phyloP scores from a whole-genome alignment of 2,113 vertebrate genomes.

The Cyphomyrus discorhynchus region DNA sequence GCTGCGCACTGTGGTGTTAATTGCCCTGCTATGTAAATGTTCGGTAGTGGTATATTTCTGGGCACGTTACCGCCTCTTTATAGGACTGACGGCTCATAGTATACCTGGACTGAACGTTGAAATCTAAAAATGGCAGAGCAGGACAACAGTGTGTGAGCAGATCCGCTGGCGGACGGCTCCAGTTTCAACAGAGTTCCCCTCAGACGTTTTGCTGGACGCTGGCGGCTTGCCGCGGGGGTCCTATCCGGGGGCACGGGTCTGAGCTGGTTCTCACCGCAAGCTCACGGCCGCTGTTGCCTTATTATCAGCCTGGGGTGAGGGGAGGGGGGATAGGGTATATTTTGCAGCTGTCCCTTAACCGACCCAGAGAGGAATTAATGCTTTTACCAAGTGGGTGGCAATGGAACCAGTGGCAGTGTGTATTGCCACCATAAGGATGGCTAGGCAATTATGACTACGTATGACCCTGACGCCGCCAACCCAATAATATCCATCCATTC shows the following conservation, averaged over 20 bases:
- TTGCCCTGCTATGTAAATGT: neutral
- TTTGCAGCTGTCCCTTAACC: neutral
- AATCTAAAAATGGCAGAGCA: constrained; percentile 58
- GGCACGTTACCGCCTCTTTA: neutral
- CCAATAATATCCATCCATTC: neutral
- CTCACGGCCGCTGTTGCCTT: neutral
- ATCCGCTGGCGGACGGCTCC: constrained; percentile 52
- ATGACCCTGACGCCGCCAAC: neutral
- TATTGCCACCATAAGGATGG: neutral
- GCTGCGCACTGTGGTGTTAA: neutral
- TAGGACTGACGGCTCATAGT: constrained; percentile 24
- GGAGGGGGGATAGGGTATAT: neutral
- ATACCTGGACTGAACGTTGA: constrained; percentile 40
- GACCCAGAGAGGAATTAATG: neutral
- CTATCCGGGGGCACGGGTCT: neutral
- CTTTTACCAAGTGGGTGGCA: neutral
- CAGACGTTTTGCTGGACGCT: constrained; percentile 29
- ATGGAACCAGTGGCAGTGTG: neutral
- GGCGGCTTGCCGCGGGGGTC: neutral
- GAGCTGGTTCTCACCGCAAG: neutral
- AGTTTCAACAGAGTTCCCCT: constrained; percentile 40
- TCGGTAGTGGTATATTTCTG: neutral
- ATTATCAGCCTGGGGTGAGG: neutral
- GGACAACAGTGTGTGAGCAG: constrained; percentile 55
- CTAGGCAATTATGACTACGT: neutral